phyloP scores from a whole-genome alignment of 2,113 vertebrate genomes.

The Aptenodytes forsteri region DNA sequence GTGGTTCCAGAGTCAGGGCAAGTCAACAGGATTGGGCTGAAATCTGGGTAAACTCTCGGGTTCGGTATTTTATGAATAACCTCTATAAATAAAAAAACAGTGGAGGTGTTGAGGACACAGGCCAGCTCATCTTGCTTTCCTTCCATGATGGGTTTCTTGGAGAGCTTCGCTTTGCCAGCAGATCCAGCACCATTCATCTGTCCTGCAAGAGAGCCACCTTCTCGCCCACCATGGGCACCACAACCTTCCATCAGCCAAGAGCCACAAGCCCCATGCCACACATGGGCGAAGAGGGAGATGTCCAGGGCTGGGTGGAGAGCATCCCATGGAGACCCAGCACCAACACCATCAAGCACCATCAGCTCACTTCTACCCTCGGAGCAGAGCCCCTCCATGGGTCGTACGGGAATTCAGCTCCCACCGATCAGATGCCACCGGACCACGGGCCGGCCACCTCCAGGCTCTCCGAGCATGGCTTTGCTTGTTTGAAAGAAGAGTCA shows the following conservation, averaged over 20 bases:
- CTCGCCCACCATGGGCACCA: rapidly evolving
- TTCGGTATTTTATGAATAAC: background rate
- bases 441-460: rapidly evolving
- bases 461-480: background rate
- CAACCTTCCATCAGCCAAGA: background rate
- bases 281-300: rapidly evolving
- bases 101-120: background rate
- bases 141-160: background rate
- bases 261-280: background rate
- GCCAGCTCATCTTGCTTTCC: background rate
- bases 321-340: background rate
- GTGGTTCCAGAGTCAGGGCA: background rate
- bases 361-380: background rate
- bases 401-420: rapidly evolving
- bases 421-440: background rate
- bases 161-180: background rate
- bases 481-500: background rate
- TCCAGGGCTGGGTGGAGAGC: background rate
- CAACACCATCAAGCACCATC: background rate
- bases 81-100: background rate
- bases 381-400: background rate
- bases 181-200: background rate
- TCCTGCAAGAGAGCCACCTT: background rate
- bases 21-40: background rate
- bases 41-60: background rate